phyloP scores from a whole-genome alignment of 2,888 invertebrate species.

The Nomada ruficornis region DNA sequence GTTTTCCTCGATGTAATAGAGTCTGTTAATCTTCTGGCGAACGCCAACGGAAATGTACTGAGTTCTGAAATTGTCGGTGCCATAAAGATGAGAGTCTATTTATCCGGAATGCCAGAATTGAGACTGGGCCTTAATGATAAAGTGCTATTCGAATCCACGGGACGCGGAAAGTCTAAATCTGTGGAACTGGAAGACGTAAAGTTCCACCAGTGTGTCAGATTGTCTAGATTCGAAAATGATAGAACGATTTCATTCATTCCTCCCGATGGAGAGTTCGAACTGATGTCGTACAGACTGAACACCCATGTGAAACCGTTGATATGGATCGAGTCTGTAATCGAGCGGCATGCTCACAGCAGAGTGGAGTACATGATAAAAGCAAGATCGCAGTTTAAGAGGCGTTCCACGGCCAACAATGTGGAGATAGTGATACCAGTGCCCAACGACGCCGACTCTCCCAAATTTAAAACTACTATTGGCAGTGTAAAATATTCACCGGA shows the following conservation, averaged over 20 bases:
- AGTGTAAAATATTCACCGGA: conserved; percentile 99
- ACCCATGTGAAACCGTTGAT: conserved; percentile 99
- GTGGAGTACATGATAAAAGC: conserved; percentile 99
- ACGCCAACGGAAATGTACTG: conserved; percentile 98
- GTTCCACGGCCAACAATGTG: conserved; percentile 99
- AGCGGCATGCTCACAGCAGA: conserved; percentile 97
- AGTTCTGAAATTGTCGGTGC: conserved; percentile 99
- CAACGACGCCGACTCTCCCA: conserved; percentile 98
- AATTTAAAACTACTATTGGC: conserved; percentile 98
- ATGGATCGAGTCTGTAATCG: conserved; percentile 99
- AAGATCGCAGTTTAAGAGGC: conserved; percentile 98
- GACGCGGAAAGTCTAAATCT: conserved; percentile 98
- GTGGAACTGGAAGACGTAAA: conserved; percentile 99
- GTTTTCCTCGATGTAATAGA: conserved; percentile 99
- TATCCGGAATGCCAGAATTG: conserved; percentile 99
- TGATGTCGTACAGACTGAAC: conserved; percentile 98
- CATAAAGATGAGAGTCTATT: conserved; percentile 99
- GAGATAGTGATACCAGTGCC: conserved; percentile 98
- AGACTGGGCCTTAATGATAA: conserved; percentile 98
- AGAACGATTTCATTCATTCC: conserved; percentile 99
- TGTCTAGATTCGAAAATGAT: conserved; percentile 99
- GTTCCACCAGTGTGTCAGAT: conserved; percentile 98
- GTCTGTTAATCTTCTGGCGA: conserved; percentile 97
- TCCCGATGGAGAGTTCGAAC: conserved; percentile 99
- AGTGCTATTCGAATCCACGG: conserved; percentile 98